Base-by-base conservation (phyloP, 2,113 vertebrate genomes). In the Leuciscus idus region DNA sequence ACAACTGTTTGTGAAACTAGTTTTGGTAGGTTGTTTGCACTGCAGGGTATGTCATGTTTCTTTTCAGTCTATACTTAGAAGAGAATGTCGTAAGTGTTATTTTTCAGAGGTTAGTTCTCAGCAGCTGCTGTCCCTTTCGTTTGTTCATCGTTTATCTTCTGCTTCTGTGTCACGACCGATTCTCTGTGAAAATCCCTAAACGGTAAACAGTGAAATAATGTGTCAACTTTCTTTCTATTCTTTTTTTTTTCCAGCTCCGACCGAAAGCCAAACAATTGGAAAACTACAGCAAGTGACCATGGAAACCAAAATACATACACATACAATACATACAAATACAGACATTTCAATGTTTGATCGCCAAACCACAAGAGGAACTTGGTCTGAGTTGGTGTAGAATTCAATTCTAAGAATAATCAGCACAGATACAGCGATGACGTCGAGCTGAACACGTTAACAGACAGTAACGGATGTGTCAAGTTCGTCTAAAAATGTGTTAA, bases 251-350 rank as follows among this genome's bases (percentile, higher is more conserved):
- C 6, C 17, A n/a, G 23, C 43, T 74, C 9, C 50, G 17, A 21
- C 15, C 7, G 15, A 15, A n/a, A 10, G 23, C 10, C 62, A 72
- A 81, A 86, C 73, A 86, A 83, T 52, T 75, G 79, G 30, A 78
- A 21, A 62, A 66, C 43, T 39, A 33, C 52, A 12, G 30, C 43
- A 26, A 57, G 87, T 73, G 57, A 62, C 85, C 70, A 89, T 85
- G 78, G 88, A 87, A 87, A 84, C 83, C n/a, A 21, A 79, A 88
- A 83, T 55, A 74, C 79, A 87, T 79, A 87, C 17, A 17, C 39
- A 80, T 7, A 61, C 57, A 59, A 48, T 48, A 17, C 52, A 77
- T 62, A 66, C 78, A 87, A 79, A 87, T 28, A 59, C 46, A 73
- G 26, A 70, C 23, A 73, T 86, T 46, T 75, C n/a, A 11, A 77